Base-by-base conservation (phyloP, 2,113 vertebrate species). In the Acrocephalus kingi region DNA sequence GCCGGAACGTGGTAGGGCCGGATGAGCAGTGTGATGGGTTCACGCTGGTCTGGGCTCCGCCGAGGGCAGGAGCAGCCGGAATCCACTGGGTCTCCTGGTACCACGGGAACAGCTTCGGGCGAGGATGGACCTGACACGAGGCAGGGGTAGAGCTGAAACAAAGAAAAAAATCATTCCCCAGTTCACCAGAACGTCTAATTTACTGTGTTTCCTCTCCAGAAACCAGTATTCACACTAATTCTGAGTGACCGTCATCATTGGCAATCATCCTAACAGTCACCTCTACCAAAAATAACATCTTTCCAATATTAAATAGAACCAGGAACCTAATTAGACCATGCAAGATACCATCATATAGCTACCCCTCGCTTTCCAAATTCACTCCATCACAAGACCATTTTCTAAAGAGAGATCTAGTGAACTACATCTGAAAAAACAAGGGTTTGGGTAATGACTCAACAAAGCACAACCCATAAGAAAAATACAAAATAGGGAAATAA, bases 221-320 rank as follows among this genome's bases (percentile, higher is more conserved):
- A 73, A 39, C 8, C 9, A 14, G 15, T 13, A 28, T 46, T 80
- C 37, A 5, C 35, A 6, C 11, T 48, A 35, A 6, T 35, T 71
- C 67, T 39, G 15, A 51, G 30, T 4, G 2, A 45, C 16, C 45
- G 1, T 30, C 56, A 15, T 43, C 19, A 9, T 2, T 46, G 13
- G 13, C 23, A 8, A 5, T 52, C 41, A 4, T 31, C 2, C 0
- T n/a, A 80, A 56, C 3, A 0, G 37, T 27, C 23, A 11, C 9
- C 39, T 63, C 35, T 43, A 59, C 30, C 56, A 37, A 77, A 80
- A 84, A 31, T 4, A 10, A 12, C 28, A 14, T 25, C 6, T 67
- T 55, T 33, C 17, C 12, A 9, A 9, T 2, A 18, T 30, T 20
- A 51, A 37, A 30, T 12, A 14, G 18, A 35, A 13, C 22, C 76